Evolutionary conservation across 2,888 invertebrate genomes (phyloP).

Genomic region (Agriopis aurantiaria): DNA sequence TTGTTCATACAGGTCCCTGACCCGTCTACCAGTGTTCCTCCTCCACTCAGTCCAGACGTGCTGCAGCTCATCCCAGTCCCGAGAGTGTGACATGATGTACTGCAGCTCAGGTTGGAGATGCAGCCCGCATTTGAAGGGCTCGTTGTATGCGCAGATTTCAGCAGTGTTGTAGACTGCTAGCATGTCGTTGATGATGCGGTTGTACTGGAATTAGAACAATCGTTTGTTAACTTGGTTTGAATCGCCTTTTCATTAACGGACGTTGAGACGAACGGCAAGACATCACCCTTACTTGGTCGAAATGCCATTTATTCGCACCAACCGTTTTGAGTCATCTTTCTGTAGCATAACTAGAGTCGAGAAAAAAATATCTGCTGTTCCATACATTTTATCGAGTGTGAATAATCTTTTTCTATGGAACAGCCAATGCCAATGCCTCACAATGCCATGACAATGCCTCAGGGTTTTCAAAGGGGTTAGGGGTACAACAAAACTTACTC

Average conservation of each 20-base stretch:
- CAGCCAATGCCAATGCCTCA: too few species aligned
- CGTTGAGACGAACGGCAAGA: too few species aligned
- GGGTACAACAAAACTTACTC: conserved; percentile 84
- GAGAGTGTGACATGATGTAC: conserved; percentile 90
- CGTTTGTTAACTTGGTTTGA: not conserved
- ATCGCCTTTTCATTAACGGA: too few species aligned
- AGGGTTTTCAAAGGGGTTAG: not conserved
- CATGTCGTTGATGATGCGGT: conserved; percentile 95
- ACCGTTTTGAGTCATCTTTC: too few species aligned
- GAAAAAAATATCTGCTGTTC: too few species aligned
- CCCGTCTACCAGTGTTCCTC: conserved; percentile 92
- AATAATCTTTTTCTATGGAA: too few species aligned
- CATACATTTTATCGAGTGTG: too few species aligned
- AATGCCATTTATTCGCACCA: too few species aligned
- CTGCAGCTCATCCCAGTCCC: conserved; percentile 95
- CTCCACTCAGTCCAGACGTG: conserved; percentile 97
- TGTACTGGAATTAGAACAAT: conserved; percentile 88
- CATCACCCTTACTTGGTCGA: too few species aligned
- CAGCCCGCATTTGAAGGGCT: conserved; percentile 93
- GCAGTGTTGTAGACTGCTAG: conserved; percentile 94
- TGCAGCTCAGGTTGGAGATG: conserved; percentile 92
- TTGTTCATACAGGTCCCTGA: conserved; percentile 93
- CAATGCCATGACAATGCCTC: too few species aligned
- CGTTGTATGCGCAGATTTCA: conserved; percentile 93
- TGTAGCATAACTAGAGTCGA: too few species aligned